These are phyloP conservation scores for Choristoneura rosaceana DNA, from an alignment of 2,888 invertebrate genomes.

Conservation along the genomic window DNA sequence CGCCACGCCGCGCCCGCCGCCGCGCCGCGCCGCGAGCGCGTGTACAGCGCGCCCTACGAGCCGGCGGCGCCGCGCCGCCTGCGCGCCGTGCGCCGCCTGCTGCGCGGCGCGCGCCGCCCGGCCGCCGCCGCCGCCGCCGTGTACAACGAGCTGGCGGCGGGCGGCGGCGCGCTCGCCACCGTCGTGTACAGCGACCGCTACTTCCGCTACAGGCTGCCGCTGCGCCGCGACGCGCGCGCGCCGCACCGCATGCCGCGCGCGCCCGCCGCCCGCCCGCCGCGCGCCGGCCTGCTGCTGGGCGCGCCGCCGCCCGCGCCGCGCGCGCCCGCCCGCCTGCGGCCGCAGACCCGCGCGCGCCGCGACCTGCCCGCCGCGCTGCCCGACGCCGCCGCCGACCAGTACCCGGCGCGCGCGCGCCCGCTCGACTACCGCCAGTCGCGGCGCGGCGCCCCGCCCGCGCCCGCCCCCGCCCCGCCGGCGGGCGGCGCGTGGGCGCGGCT, in stretches of 20 bases:
- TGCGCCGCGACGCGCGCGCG: slow-evolving; percentile 55
- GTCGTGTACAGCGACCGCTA: slow-evolving; percentile 82
- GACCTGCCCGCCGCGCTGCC: too few species aligned
- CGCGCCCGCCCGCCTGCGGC: slow-evolving; percentile 32
- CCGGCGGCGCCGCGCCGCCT: slow-evolving; percentile 48
- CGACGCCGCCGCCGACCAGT: too few species aligned
- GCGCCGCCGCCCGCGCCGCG: slow-evolving; percentile 42
- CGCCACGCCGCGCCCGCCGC: slow-evolving; percentile 55
- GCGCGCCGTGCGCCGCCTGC: slow-evolving; percentile 44
- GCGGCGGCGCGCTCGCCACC: slow-evolving; percentile 65
- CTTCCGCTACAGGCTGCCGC: slow-evolving; percentile 75
- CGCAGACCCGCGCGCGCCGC: too few species aligned
- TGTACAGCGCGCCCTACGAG: slow-evolving; percentile 53
- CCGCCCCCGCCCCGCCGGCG: slow-evolving; percentile 44
- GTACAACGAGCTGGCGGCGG: slow-evolving; percentile 48
- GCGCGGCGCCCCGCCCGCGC: slow-evolving; percentile 37
- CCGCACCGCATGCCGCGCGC: slow-evolving; percentile 43
- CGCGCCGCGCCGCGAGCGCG: slow-evolving; percentile 55
- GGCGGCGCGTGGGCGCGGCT: slow-evolving; percentile 51
- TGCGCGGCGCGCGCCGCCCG: slow-evolving; percentile 45
- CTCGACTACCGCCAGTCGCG: too few species aligned
- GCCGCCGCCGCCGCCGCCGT: slow-evolving; percentile 47
- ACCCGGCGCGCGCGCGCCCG: too few species aligned
- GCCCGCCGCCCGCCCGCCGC: slow-evolving; percentile 39
- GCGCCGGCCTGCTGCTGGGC: slow-evolving; percentile 42